Percentiles rank a stretch among this genome's conserved stretches.
phyloP scores from a whole-genome alignment of 1,140 invertebrate genomes.

The Hormaphis cornu region DNA sequence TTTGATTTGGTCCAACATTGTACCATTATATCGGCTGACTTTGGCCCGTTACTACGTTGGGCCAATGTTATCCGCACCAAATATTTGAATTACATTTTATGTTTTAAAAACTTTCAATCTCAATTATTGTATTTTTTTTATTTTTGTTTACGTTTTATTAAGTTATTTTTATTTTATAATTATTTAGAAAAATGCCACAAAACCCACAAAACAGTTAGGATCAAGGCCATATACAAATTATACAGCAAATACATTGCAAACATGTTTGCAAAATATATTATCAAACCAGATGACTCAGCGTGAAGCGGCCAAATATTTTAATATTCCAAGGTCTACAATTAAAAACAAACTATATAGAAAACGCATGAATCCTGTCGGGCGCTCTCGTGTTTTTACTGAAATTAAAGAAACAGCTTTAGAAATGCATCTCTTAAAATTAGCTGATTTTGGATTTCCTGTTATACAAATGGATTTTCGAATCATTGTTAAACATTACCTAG shows the following conservation, averaged over 20 bases:
- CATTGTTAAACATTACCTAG: neutral
- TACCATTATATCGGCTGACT: neutral
- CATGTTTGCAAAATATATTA: neutral
- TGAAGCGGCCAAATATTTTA: neutral
- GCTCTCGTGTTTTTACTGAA: neutral
- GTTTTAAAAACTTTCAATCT: neutral
- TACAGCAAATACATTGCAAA: neutral
- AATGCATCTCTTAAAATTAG: conserved; percentile 6
- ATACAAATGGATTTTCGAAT: neutral
- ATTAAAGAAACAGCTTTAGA: conserved; percentile 19
- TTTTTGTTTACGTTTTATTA: neutral
- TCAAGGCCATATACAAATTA: neutral
- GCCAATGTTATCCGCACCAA: neutral
- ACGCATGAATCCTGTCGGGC: neutral
- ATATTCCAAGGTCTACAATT: neutral
- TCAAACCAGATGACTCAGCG: neutral
- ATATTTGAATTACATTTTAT: neutral
- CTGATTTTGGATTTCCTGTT: conserved; percentile 31
- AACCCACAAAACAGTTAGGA: neutral
- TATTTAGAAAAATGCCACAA: neutral
- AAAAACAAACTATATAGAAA: neutral
- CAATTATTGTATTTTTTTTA: neutral
- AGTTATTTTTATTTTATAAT: neutral
- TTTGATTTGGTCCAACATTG: neutral
- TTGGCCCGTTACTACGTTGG: neutral